Evolutionary conservation across 2,797 vertebrate genomes (phyloP), one percentile per base, ranked within the genome.

Genomic region (Sebastolobus altivelis): DNA sequence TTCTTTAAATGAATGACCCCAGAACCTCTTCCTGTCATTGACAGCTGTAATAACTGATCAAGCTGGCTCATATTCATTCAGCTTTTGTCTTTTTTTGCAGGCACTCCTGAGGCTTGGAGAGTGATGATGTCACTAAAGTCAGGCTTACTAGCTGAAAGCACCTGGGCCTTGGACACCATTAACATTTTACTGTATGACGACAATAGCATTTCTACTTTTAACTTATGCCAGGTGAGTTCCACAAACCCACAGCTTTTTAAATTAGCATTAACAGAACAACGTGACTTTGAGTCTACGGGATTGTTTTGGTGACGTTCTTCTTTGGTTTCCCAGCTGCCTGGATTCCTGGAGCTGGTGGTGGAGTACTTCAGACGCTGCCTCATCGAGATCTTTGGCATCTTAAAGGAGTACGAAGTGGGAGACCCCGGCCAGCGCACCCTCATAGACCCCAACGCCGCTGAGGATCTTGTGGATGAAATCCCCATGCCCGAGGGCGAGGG

Each of bases 111-210:
- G 93, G 99, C 99, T 68, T 99, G 99, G 99, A 96, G 98, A 92
- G 98, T 99, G 90, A 99, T 99, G 99, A 99, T 99, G 99, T 99
- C 99, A 84, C 95, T 99, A 84, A 99, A 99, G 93, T 99, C 99
- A 4, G 99, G 99, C 83, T 93, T 99, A 85, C 94, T 99, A 88
- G 99, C 98, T 73, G 99, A 99, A 94, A 99, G 98, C 93, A 99
- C 98, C 59, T 99, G 99, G 99, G 99, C 99, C 83, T 95, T 99
- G 95, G 99, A 99, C 95, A 99, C 99, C 89, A 99, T 99, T 90
- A 99, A 99, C 94, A 98, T 99, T 92, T 94, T 99, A 80, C 95
- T 99, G 49, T 99, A 99, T 79, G 99, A 99, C 85, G 99, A 99
- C 96, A 97, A 95, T 93, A 99, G 98, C 95, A 98, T 99, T 83